Conservation (phyloP, 2,113 vertebrate species). For the Elaphurus davidianus region DNA sequence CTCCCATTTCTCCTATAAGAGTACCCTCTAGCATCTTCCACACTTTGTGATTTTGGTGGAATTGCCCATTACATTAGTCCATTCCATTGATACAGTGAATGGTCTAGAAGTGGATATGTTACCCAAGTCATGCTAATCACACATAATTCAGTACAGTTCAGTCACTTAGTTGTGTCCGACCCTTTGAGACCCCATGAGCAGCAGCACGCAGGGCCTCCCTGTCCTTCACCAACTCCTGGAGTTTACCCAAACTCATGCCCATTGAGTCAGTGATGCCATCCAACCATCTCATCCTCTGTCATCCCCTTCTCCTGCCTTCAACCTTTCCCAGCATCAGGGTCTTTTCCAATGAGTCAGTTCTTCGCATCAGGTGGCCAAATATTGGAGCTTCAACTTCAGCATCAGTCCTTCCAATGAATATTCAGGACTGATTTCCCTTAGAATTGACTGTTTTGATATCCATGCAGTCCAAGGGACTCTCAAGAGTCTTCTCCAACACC, state of each 20-base stretch:
- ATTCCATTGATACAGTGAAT: background rate
- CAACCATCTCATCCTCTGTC: background rate
- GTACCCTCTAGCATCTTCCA: background rate
- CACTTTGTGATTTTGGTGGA: background rate
- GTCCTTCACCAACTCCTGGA: background rate
- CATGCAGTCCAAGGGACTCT: background rate
- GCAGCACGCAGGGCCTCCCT: background rate
- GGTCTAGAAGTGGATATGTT: background rate
- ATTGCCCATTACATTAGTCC: background rate
- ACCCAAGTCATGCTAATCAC: background rate
- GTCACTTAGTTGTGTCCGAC: background rate
- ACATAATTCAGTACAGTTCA: background rate
- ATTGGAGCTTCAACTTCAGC: background rate
- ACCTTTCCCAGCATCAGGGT: background rate
- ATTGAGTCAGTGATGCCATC: background rate
- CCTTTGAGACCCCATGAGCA: fast-evolving
- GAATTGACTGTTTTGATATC: background rate
- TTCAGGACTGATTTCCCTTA: background rate
- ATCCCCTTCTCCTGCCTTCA: background rate
- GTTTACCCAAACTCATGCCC: background rate
- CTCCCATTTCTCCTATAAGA: background rate
- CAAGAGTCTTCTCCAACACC: background rate
- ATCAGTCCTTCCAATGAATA: background rate
- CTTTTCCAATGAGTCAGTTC: background rate
- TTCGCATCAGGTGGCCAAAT: background rate